phyloP scores from a whole-genome alignment of 2,888 invertebrate species.

The Ophion costatus region DNA sequence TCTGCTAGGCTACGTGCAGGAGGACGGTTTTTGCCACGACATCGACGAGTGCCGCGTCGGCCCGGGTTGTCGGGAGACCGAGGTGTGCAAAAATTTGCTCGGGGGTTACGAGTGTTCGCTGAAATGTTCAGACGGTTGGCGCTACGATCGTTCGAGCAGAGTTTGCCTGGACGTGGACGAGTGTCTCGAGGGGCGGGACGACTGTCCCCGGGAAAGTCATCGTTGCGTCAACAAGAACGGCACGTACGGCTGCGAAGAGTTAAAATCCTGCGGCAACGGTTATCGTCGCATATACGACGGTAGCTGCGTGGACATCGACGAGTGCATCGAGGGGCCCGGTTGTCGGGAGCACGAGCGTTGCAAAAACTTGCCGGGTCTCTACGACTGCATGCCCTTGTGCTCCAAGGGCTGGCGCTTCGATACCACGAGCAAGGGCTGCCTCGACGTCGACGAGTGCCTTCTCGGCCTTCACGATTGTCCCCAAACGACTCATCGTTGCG shows the following conservation, averaged over 20 bases:
- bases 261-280: constrained; percentile 72
- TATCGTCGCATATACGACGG: constrained; percentile 81
- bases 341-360: constrained; percentile 83
- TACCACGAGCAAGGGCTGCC: constrained; percentile 73
- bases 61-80: constrained; percentile 77
- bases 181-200: constrained; percentile 85
- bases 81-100: constrained; percentile 83
- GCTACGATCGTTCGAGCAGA: constrained; percentile 69
- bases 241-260: constrained; percentile 74
- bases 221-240: constrained; percentile 78
- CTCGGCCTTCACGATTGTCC: constrained; percentile 84
- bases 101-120: constrained; percentile 84
- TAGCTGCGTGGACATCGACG: constrained; percentile 85
- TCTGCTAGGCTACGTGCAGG: constrained; percentile 65
- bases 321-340: constrained; percentile 83
- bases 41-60: constrained; percentile 85
- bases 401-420: constrained; percentile 78
- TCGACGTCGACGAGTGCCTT: constrained; percentile 86
- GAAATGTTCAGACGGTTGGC: constrained; percentile 77
- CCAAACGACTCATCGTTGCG: constrained; percentile 71
- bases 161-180: constrained; percentile 85
- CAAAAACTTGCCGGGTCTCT: constrained; percentile 84
- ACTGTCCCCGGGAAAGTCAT: constrained; percentile 73
- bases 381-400: constrained; percentile 81
- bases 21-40: constrained; percentile 83